Base-by-base conservation (phyloP, 2,797 vertebrate genomes). In the Crocidura indochinensis region DNA sequence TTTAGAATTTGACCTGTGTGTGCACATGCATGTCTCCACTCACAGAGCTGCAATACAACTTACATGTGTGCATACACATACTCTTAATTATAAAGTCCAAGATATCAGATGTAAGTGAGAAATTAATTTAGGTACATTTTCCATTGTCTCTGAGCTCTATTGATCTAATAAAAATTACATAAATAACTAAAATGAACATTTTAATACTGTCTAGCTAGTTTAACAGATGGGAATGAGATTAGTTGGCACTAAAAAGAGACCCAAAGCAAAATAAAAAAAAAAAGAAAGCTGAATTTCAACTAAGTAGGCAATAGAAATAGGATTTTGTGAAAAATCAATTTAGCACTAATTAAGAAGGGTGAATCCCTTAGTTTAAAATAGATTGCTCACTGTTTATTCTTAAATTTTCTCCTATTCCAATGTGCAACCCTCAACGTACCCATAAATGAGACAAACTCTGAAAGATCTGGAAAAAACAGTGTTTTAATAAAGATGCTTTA, bases 401-500 rank as follows among this genome's bases (percentile, higher is more conserved):
- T 95, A 44, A 87, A 95, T 60, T 80, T 22, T 31, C 89, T 83
- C 6, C 49, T 65, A 60, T 76, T 83, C 69, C 76, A 93, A 75
- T 74, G 67, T 64, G n/a, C 56, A 87, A 78, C 31, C 80, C 20
- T 69, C 60, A 68, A n/a, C 8, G 51, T 92, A 65, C 15, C 14
- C 80, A 82, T 88, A 95, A 94, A 84, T 77, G 92, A 88, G 94
- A 91, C 38, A 83, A 79, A 78, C 53, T 92, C 60, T 29, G 60
- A 85, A 95, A 53, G 74, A 44, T 76, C 88, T 79, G 62, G 74
- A 73, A 73, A 88, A 97, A 95, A 7, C 67, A 92, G 94, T 91
- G 1, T 77, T 85, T 96, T 94, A 97, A 96, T 94, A 95, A 97
- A 94, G 95, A 56, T 51, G 95, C 84, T 94, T 89, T 91, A 96